Evolutionary conservation across 2,888 invertebrate genomes (phyloP), one percentile per base, ranked within the genome.

Genomic region (Pseudanteris insignis): DNA sequence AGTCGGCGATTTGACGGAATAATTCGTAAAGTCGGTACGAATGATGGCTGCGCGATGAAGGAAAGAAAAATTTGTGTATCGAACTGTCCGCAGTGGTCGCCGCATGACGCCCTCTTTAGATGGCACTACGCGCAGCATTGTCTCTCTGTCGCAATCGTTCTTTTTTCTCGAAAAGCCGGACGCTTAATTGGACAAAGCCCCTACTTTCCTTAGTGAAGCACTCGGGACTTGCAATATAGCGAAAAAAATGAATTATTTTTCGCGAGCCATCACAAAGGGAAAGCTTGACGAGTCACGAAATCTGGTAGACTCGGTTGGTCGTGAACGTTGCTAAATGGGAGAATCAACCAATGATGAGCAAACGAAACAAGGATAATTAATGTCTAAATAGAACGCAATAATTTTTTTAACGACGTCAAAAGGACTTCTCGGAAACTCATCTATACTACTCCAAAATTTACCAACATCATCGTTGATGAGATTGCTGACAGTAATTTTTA

Each of bases 111-210:
- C 57, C 76, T 76, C 74, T 77, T 71, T 70, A 74, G 75, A 73
- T 73, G 69, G 71, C 77, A 78, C 76, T 78, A 78, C 75, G 73
- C 77, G 73, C 73, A 69, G 70, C 72, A 66, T 63, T 67, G 70
- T 66, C 70, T 68, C 69, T 70, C 30, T 25, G 24, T 25, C 13
- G 2, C 29, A 10, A 10, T 29, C 18, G 21, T 15, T 53, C 33
- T 46, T 40, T 24, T 10, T 41, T 43, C 9, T 24, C 70, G 69
- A 72, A 72, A 75, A 76, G 76, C 76, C 67, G 76, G 76, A 76
- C 75, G 77, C 76, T 78, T 79, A 78, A 79, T 79, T 79, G 78
- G 77, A 79, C 78, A 78, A 79, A 79, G 79, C 79, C 72, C 74
- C 70, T 67, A 66, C 70, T 70, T 73, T 74, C 67, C 67, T 73